phyloP scores from a whole-genome alignment of 2,797 vertebrate genomes.

The Chrysocyon brachyurus region DNA sequence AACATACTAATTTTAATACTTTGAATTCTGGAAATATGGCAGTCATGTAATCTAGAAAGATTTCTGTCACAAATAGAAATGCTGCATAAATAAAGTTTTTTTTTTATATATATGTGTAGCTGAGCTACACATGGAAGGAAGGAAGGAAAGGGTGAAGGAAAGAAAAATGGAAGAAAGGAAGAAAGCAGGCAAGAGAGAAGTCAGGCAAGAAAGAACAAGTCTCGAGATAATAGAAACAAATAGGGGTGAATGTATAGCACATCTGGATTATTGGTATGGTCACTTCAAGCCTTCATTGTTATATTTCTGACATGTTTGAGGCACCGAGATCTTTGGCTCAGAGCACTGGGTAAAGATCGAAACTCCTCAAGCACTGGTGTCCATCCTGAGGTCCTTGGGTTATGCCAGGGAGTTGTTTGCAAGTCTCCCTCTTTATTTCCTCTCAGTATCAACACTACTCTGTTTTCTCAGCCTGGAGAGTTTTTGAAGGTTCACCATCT shows the following conservation, averaged over 20 bases:
- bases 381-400: neutral
- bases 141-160: fast-evolving
- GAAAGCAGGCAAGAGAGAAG: neutral
- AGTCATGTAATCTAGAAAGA: neutral
- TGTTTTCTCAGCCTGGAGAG: neutral
- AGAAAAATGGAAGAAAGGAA: neutral
- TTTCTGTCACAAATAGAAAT: neutral
- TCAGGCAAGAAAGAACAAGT: neutral
- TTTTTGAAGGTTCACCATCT: neutral
- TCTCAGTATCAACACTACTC: neutral
- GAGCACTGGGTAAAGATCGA: too few relatives aligned
- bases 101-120: neutral
- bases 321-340: neutral
- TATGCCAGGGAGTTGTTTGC: neutral
- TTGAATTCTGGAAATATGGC: neutral
- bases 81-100: neutral
- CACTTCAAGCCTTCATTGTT: neutral
- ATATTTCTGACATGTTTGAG: neutral
- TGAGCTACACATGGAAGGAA: neutral
- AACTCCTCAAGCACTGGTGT: neutral
- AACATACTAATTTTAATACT: constrained; percentile 4
- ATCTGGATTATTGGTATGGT: neutral
- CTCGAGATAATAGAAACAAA: neutral
- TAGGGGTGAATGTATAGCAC: neutral
- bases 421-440: neutral